Evolutionary conservation across 2,888 invertebrate species (phyloP).

Genomic region (Mythimna lalbum): DNA sequence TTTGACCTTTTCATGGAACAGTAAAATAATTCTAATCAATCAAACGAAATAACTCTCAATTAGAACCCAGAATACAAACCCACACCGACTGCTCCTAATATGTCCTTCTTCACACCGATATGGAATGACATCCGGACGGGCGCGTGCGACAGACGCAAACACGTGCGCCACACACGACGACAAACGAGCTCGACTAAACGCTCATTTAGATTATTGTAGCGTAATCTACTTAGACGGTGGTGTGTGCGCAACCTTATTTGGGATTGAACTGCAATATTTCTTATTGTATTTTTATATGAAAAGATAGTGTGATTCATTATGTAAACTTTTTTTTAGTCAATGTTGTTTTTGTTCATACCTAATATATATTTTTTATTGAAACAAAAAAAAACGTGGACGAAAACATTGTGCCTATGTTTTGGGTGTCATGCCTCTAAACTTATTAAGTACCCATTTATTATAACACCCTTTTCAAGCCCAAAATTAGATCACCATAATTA

Average conservation of each 20-base stretch:
- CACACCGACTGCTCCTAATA: constrained; percentile 59
- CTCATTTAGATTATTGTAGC: constrained; percentile 81
- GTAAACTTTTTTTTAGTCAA: too few species aligned
- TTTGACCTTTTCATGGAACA: background rate
- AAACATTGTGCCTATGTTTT: background rate
- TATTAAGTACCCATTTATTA: constrained; percentile 53
- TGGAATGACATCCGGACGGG: constrained; percentile 73
- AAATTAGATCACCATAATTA: constrained; percentile 83
- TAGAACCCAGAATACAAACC: constrained; percentile 47
- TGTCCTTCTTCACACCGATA: constrained; percentile 65
- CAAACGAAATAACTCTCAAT: constrained; percentile 30
- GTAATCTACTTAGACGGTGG: constrained; percentile 81
- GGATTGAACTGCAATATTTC: constrained; percentile 58
- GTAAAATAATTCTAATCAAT: constrained; percentile 17
- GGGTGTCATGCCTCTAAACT: constrained; percentile 28
- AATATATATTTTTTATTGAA: constrained; percentile 8
- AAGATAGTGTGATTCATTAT: background rate
- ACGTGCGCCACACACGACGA: constrained; percentile 84
- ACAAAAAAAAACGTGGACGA: background rate
- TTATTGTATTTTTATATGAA: background rate
- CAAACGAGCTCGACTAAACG: constrained; percentile 81
- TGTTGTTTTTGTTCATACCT: too few species aligned
- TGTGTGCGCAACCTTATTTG: constrained; percentile 70
- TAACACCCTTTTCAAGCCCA: constrained; percentile 59
- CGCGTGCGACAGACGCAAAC: constrained; percentile 71